phyloP scores from a whole-genome alignment of 2,888 invertebrate genomes.

The Ypsolopha sequella region DNA sequence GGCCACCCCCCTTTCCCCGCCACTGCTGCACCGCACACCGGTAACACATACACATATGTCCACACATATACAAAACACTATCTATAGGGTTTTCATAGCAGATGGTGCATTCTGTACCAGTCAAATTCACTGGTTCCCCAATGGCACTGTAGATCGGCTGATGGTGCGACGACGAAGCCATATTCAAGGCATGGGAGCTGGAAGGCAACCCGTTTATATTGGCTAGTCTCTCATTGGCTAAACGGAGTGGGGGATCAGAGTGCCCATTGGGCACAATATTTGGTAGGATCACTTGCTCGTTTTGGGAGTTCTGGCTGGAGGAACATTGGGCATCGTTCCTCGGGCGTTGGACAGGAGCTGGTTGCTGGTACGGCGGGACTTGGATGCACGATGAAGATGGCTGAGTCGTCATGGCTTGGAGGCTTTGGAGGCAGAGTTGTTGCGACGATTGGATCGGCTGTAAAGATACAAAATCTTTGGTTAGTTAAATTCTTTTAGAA shows the following conservation, averaged over 20 bases:
- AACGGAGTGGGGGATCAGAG: constrained; percentile 27
- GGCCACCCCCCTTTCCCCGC: constrained; percentile 90
- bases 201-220: constrained; percentile 30
- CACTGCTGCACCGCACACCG: constrained; percentile 94
- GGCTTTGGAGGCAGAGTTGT: constrained; percentile 42
- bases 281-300: constrained; percentile 31
- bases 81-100: constrained; percentile 96
- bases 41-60: constrained; percentile 99
- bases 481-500: neutral
- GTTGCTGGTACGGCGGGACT: constrained; percentile 17
- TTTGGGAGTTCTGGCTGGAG: constrained; percentile 47
- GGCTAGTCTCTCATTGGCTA: neutral
- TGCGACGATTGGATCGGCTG: constrained; percentile 57
- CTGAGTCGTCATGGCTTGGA: constrained; percentile 9
- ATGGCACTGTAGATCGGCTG: constrained; percentile 67
- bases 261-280: constrained; percentile 27
- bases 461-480: constrained; percentile 14
- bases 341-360: constrained; percentile 14
- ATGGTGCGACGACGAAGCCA: constrained; percentile 20
- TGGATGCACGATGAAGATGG: constrained; percentile 14
- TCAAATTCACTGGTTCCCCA: constrained; percentile 28
- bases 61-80: constrained; percentile 96
- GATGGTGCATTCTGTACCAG: constrained; percentile 86
- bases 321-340: constrained; percentile 34
- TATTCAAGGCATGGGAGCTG: constrained; percentile 18